Evolutionary conservation across 2,113 vertebrate species (phyloP).

Genomic region (Ascaphus truei): DNA sequence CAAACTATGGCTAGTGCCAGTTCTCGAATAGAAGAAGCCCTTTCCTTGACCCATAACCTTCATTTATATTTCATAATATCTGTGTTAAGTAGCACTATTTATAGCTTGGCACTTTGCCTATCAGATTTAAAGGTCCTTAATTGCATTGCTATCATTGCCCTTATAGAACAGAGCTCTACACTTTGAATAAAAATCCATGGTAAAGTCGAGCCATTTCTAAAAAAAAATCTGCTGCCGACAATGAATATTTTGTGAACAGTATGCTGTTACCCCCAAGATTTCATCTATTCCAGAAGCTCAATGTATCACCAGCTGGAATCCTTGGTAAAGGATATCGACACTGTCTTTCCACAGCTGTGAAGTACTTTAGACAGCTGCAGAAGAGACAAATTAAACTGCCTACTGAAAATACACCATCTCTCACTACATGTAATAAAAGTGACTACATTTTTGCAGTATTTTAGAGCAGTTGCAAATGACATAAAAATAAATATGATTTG

Average conservation of each 20-base stretch:
- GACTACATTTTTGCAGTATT: no score
- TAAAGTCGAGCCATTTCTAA: conserved; percentile 6
- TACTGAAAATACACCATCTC: no score
- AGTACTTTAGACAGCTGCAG: conserved; percentile 14
- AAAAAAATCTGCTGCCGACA: neutral
- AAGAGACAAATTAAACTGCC: no score
- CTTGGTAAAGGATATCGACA: conserved; percentile 21
- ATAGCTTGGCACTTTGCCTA: neutral
- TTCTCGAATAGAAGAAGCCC: no score
- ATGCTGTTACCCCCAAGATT: conserved; percentile 3
- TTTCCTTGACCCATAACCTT: no score
- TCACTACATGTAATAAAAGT: no score
- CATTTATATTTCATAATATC: no score
- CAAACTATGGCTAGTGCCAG: no score
- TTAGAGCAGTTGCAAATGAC: no score
- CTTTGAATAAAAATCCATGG: neutral
- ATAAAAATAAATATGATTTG: no score
- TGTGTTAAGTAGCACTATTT: no score
- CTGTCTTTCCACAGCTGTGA: conserved; percentile 20
- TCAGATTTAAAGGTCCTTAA: neutral
- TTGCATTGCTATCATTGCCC: neutral
- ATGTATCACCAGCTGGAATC: conserved; percentile 25
- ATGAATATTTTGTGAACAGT: conserved; percentile 14
- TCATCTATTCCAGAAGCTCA: conserved; percentile 13
- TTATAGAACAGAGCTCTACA: neutral